These are phyloP conservation scores for Lota lota DNA, from an alignment of 2,113 vertebrate genomes.

Conservation along the genomic window DNA sequence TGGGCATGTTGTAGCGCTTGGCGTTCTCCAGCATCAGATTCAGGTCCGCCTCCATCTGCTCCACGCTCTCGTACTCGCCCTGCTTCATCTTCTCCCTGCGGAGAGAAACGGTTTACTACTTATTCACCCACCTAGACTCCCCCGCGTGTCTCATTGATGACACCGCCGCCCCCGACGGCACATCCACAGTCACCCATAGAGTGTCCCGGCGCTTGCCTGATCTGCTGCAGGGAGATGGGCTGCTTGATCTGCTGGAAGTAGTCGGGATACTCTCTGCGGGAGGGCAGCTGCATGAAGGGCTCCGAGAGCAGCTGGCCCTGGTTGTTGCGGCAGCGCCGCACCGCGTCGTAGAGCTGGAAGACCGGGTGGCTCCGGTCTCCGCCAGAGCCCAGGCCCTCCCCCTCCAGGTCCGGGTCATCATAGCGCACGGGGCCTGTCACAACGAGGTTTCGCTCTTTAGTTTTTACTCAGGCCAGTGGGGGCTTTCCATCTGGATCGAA, in stretches of 20 bases:
- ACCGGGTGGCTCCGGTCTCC: constrained; percentile 91
- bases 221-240: constrained; percentile 89
- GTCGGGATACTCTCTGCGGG: constrained; percentile 95
- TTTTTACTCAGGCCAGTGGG: not conserved
- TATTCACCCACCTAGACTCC: too few relatives aligned
- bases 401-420: constrained; percentile 91
- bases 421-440: constrained; percentile 77
- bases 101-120: not conserved
- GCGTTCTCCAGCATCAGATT: constrained; percentile 98
- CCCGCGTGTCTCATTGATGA: too few relatives aligned
- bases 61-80: constrained; percentile 89
- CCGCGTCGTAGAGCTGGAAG: constrained; percentile 92
- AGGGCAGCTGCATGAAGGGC: constrained; percentile 93
- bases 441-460: not conserved
- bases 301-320: constrained; percentile 94
- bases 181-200: too few relatives aligned
- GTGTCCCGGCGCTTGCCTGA: constrained; percentile 75
- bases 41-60: constrained; percentile 91
- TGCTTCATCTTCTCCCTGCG: constrained; percentile 91
- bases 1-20: constrained; percentile 96
- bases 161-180: too few relatives aligned
- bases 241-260: constrained; percentile 98
- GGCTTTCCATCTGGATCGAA: too few relatives aligned
- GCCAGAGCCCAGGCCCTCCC: constrained; percentile 90
- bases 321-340: constrained; percentile 87